Percentiles rank a stretch among this genome's conserved stretches.
Evolutionary conservation across 2,113 vertebrate genomes (phyloP).

Genomic region (Prionailurus viverrinus): DNA sequence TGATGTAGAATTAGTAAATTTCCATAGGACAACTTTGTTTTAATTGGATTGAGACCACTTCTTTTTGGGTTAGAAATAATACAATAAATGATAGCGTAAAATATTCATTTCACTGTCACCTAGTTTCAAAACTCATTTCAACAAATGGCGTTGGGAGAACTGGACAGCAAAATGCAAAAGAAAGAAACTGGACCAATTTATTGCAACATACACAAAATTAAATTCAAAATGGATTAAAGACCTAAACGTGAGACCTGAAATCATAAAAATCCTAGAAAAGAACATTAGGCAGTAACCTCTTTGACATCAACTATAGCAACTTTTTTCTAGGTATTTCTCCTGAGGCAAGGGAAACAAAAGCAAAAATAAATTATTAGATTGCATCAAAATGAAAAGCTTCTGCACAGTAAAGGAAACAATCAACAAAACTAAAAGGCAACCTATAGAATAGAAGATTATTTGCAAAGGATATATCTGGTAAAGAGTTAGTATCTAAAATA

Average conservation of each 20-base stretch:
- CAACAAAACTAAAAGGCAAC: not conserved
- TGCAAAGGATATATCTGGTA: not conserved
- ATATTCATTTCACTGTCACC: not conserved
- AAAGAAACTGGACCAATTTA: not conserved
- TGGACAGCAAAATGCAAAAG: not conserved
- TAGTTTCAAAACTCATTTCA: constrained; percentile 3
- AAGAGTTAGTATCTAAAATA: not conserved
- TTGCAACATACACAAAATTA: not conserved
- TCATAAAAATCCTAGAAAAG: not conserved
- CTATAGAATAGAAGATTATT: not conserved
- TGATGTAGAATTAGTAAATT: not conserved
- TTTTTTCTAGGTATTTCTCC: not conserved
- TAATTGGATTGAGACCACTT: not conserved
- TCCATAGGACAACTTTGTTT: not conserved
- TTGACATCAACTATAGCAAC: not conserved
- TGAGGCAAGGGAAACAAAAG: not conserved
- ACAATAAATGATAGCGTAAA: not conserved
- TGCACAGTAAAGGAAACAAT: not conserved
- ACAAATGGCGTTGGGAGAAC: not conserved
- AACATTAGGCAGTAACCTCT: not conserved
- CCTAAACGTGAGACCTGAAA: not conserved
- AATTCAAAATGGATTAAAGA: not conserved
- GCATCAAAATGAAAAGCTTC: not conserved
- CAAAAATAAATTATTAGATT: not conserved
- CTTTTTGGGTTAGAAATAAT: not conserved